phyloP scores from a whole-genome alignment of 2,797 vertebrate genomes.

The Erithacus rubecula region DNA sequence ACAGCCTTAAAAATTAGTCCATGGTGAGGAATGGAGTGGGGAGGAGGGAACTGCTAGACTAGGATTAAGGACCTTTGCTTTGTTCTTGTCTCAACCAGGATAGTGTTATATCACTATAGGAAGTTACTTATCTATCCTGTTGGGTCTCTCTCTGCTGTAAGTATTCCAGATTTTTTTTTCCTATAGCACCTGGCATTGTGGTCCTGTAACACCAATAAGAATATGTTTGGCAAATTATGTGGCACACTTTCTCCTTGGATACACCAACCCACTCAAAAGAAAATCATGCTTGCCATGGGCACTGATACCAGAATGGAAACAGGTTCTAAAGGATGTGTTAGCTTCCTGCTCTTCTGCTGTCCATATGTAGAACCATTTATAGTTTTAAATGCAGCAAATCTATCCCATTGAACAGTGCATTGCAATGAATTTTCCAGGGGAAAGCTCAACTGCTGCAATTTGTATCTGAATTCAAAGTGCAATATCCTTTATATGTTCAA shows the following conservation, averaged over 20 bases:
- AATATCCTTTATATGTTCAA: neutral
- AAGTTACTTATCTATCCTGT: neutral
- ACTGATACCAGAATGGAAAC: neutral
- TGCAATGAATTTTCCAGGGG: neutral
- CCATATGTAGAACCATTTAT: neutral
- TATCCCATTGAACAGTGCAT: neutral
- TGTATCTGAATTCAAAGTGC: neutral
- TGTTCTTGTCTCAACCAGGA: neutral
- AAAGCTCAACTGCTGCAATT: neutral
- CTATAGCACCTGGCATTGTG: neutral
- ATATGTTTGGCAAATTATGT: neutral
- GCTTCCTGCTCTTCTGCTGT: neutral
- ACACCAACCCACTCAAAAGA: neutral
- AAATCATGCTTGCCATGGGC: neutral
- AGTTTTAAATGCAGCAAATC: neutral
- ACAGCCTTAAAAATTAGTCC: conserved; percentile 1
- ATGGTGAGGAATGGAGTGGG: neutral
- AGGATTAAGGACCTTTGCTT: neutral
- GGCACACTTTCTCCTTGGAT: neutral
- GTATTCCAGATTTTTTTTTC: neutral
- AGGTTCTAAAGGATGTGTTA: neutral
- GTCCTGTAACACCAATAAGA: neutral
- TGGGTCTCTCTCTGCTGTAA: neutral
- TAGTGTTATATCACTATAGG: neutral
- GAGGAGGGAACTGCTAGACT: conserved; percentile 1